Evolutionary conservation across 2,797 vertebrate genomes (phyloP).

Genomic region (Nannoperca obscura): DNA sequence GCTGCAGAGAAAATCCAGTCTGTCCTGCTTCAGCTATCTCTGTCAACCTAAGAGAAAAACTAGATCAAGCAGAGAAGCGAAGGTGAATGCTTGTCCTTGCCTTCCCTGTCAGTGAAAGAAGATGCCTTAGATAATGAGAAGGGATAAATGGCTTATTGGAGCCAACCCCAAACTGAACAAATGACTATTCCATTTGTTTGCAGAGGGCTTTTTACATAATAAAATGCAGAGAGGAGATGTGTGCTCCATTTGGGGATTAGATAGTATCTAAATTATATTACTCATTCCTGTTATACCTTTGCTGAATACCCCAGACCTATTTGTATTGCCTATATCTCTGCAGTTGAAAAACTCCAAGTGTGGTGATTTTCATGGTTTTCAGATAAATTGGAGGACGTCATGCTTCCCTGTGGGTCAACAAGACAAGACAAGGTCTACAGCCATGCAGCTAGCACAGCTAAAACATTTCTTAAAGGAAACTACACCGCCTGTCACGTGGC

Average conservation of each 20-base stretch:
- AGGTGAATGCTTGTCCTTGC: slow-evolving; percentile 76
- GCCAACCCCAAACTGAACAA: slow-evolving; percentile 59
- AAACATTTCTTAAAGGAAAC: not conserved
- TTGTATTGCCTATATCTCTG: not conserved
- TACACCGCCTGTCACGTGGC: too few species aligned
- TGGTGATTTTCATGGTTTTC: slow-evolving; percentile 10
- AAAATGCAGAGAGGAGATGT: slow-evolving; percentile 42
- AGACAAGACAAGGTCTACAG: not conserved
- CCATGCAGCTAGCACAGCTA: not conserved
- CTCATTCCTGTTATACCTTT: slow-evolving; percentile 30
- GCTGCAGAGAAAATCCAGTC: slow-evolving; percentile 60
- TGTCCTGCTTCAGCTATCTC: slow-evolving; percentile 66
- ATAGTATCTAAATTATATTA: slow-evolving; percentile 43
- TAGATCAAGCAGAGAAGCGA: slow-evolving; percentile 58
- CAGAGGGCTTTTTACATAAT: slow-evolving; percentile 60
- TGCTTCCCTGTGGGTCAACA: not conserved
- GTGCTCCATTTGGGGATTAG: slow-evolving; percentile 45
- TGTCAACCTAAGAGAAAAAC: slow-evolving; percentile 57
- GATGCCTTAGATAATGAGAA: slow-evolving; percentile 69
- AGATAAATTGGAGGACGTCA: not conserved
- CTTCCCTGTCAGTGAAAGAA: slow-evolving; percentile 59
- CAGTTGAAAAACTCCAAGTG: not conserved
- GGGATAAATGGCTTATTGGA: slow-evolving; percentile 68
- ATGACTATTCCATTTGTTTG: slow-evolving; percentile 68
- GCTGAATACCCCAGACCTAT: slow-evolving; percentile 8